Evolutionary conservation across 2,113 vertebrate genomes (phyloP).

Genomic region (Isurus oxyrinchus): DNA sequence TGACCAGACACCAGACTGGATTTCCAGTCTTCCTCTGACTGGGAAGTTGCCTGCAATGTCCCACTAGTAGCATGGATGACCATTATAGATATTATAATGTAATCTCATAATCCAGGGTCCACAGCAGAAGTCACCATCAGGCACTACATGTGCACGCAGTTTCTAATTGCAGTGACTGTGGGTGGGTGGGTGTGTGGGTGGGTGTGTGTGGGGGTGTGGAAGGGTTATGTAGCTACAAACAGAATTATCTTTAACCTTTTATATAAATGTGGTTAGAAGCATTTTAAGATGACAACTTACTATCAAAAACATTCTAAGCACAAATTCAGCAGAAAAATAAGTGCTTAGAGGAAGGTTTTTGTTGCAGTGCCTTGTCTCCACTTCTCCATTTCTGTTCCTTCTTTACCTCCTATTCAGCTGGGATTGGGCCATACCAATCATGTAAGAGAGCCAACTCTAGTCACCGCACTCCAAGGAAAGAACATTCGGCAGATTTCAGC

Average conservation of each 20-base stretch:
- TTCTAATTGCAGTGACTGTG: background rate
- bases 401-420: slow-evolving; percentile 51
- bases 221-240: background rate
- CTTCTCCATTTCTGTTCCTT: slow-evolving; percentile 5
- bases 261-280: background rate
- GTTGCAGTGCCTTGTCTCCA: background rate
- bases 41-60: background rate
- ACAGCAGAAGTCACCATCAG: background rate
- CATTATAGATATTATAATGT: background rate
- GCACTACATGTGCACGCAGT: background rate
- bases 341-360: background rate
- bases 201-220: background rate
- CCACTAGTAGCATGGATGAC: background rate
- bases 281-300: background rate
- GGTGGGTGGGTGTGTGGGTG: background rate
- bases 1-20: background rate
- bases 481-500: slow-evolving; percentile 67
- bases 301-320: background rate
- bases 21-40: background rate
- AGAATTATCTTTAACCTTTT: background rate
- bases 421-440: slow-evolving; percentile 75
- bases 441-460: slow-evolving; percentile 66
- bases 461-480: slow-evolving; percentile 67
- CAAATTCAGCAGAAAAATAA: background rate
- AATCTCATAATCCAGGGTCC: background rate